phyloP scores from a whole-genome alignment of 1,140 invertebrate species.

The Solenopsis fugax region DNA sequence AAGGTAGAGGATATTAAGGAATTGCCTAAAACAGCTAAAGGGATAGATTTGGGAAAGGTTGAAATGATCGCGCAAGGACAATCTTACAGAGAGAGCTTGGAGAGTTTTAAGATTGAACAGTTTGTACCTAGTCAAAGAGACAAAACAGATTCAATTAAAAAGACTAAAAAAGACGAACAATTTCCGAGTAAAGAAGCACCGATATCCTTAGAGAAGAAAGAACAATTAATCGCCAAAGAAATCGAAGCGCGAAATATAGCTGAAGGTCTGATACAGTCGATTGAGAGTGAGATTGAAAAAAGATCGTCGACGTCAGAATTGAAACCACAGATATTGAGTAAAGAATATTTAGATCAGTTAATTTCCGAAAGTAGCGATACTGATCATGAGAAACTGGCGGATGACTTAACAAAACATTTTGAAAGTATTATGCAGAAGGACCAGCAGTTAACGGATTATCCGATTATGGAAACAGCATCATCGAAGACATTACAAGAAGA shows the following conservation, averaged over 20 bases:
- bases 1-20: conserved; percentile 48
- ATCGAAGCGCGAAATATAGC: conserved; percentile 80
- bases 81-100: conserved; percentile 72
- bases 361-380: conserved; percentile 72
- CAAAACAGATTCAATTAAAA: not conserved
- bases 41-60: conserved; percentile 56
- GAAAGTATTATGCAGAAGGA: conserved; percentile 78
- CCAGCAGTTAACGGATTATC: not conserved
- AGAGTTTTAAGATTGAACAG: conserved; percentile 47
- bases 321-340: conserved; percentile 67
- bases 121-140: conserved; percentile 61
- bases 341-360: conserved; percentile 73
- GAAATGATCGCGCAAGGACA: conserved; percentile 75
- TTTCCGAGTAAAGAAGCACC: not conserved
- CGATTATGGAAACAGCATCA: conserved; percentile 35
- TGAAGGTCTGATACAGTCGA: conserved; percentile 81
- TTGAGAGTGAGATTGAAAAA: conserved; percentile 81
- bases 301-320: conserved; percentile 75
- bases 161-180: not conserved
- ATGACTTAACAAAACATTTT: conserved; percentile 83
- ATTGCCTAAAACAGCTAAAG: not conserved
- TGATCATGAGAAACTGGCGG: conserved; percentile 81
- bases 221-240: conserved; percentile 77
- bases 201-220: conserved; percentile 73
- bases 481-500: conserved; percentile 67